These are phyloP conservation scores for Delphinapterus leucas DNA, from an alignment of 2,113 vertebrate species.

Conservation along the genomic window DNA sequence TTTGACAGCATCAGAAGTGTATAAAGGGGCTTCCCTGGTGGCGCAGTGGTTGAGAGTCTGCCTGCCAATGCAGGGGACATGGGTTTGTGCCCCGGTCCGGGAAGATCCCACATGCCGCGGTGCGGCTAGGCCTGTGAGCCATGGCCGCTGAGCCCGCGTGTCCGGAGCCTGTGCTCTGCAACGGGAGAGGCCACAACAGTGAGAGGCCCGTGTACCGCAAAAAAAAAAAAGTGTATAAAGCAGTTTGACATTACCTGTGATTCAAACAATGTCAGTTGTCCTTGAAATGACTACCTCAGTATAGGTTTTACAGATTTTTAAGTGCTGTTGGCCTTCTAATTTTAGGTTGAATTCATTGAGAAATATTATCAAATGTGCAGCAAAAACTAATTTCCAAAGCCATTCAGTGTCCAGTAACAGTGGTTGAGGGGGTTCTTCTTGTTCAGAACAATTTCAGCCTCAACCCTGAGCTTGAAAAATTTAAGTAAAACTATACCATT, in stretches of 20 bases:
- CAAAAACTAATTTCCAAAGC: not conserved
- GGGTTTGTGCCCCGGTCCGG: too few relatives aligned
- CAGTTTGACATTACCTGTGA: not conserved
- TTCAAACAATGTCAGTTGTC: not conserved
- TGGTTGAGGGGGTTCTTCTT: not conserved
- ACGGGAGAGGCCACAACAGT: too few relatives aligned
- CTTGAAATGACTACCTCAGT: not conserved
- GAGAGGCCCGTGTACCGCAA: too few relatives aligned
- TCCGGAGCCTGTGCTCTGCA: too few relatives aligned
- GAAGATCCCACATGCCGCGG: too few relatives aligned
- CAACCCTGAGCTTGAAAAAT: not conserved
- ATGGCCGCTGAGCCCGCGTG: too few relatives aligned
- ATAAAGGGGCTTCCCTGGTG: not conserved
- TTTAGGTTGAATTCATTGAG: constrained; percentile 18
- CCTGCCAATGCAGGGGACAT: too few relatives aligned
- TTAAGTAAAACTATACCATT: not conserved
- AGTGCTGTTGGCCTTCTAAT: not conserved
- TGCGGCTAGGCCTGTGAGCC: too few relatives aligned
- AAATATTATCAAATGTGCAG: not conserved
- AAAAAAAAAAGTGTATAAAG: not conserved
- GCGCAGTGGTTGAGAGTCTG: too few relatives aligned
- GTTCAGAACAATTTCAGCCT: not conserved
- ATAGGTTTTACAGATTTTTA: not conserved
- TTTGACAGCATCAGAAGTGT: not conserved
- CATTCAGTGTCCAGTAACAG: not conserved